phyloP scores from a whole-genome alignment of 1,140 invertebrate genomes.

The Neodiprion virginianus region DNA sequence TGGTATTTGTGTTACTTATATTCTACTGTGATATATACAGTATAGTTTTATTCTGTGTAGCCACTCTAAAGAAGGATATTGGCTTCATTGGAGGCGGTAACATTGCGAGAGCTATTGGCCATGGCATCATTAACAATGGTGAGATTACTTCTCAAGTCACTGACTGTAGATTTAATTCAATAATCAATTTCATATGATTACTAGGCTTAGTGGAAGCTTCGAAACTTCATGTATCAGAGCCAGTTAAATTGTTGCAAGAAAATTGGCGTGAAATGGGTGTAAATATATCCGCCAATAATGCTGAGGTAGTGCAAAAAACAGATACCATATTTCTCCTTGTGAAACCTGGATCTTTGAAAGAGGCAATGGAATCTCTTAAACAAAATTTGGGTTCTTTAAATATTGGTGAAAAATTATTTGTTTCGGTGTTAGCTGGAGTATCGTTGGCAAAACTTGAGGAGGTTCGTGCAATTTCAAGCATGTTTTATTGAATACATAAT shows the following conservation, averaged over 20 bases:
- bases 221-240: conserved; percentile 7
- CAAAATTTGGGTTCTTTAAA: conserved; percentile 39
- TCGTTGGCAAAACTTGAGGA: conserved; percentile 70
- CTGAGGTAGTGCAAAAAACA: conserved; percentile 65
- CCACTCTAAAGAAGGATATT: not conserved
- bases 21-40: no score
- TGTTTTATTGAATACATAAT: conserved; percentile 60
- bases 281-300: conserved; percentile 67
- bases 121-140: conserved; percentile 2
- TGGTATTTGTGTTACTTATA: no score
- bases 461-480: conserved; percentile 51
- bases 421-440: conserved; percentile 82
- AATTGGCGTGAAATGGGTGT: conserved; percentile 67
- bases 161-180: not conserved
- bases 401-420: conserved; percentile 66
- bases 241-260: not conserved
- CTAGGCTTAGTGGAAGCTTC: conserved; percentile 1
- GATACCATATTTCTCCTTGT: conserved; percentile 81
- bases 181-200: not conserved
- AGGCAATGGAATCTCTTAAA: conserved; percentile 64
- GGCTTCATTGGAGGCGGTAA: conserved; percentile 14
- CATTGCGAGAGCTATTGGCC: conserved; percentile 1
- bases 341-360: conserved; percentile 76
- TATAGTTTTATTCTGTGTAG: no score
- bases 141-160: not conserved